A percentile compares a stretch with the other conserved stretches of the same genome.
These are phyloP conservation scores for Myzus persicae DNA, from an alignment of 1,140 invertebrate species.

Conservation along the genomic window DNA sequence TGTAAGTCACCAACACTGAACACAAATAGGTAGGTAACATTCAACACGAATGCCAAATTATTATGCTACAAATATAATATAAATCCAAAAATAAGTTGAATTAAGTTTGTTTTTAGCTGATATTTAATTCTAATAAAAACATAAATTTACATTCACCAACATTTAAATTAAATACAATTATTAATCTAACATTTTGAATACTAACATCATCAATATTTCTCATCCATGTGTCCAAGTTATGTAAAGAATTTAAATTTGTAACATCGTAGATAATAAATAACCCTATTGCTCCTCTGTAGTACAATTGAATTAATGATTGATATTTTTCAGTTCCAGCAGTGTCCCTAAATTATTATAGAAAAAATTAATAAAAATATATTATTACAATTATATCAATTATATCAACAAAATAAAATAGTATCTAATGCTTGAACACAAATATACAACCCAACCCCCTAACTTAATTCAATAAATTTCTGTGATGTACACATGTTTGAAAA, in stretches of 20 bases:
- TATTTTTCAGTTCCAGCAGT: not conserved
- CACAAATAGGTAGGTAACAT: not conserved
- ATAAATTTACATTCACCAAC: not conserved
- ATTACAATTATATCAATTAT: not conserved
- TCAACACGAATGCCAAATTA: too few relatives aligned
- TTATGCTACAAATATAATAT: too few relatives aligned
- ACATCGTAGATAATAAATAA: not conserved
- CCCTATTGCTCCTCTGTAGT: not conserved
- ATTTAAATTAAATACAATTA: not conserved
- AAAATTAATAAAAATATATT: not conserved
- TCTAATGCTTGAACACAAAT: not conserved
- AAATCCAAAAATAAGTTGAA: too few relatives aligned
- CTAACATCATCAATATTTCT: not conserved
- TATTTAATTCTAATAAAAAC: not conserved
- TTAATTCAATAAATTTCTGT: too few relatives aligned
- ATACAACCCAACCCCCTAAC: not conserved
- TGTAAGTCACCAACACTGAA: not conserved
- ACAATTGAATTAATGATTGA: not conserved
- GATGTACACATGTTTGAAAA: not conserved
- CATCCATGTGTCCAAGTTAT: not conserved
- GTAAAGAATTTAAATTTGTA: not conserved
- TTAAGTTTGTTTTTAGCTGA: not conserved
- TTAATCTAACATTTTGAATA: not conserved
- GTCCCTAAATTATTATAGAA: not conserved
- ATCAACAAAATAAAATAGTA: too few relatives aligned